Evolutionary conservation across 2,888 invertebrate species (phyloP).

Genomic region (Dasysyrphus tricinctus): DNA sequence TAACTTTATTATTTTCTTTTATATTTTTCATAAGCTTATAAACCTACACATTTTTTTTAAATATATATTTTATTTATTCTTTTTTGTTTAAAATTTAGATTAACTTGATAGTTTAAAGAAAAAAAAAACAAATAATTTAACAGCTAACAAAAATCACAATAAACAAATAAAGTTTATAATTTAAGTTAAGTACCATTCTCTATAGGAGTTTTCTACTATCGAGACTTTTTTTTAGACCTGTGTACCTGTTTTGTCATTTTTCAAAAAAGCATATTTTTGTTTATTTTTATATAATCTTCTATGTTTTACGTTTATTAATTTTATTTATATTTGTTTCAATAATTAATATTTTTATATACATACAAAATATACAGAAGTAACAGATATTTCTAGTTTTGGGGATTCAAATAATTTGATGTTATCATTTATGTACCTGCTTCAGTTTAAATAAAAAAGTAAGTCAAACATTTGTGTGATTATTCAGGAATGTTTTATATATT

Average conservation of each 20-base stretch:
- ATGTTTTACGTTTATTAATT: not conserved
- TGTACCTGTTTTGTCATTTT: not conserved
- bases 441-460: not conserved
- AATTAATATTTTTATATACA: not conserved
- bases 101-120: slow-evolving; percentile 40
- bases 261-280: not conserved
- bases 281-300: not conserved
- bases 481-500: not conserved
- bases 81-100: slow-evolving; percentile 12
- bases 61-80: slow-evolving; percentile 36
- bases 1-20: slow-evolving; percentile 12
- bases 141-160: slow-evolving; percentile 66
- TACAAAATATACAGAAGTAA: slow-evolving; percentile 1
- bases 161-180: slow-evolving; percentile 42
- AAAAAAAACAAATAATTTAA: slow-evolving; percentile 27
- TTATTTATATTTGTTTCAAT: not conserved
- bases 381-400: not conserved
- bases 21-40: slow-evolving; percentile 37
- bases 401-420: not conserved
- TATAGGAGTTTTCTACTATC: slow-evolving; percentile 14
- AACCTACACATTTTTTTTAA: slow-evolving; percentile 34
- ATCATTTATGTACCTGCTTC: not conserved
- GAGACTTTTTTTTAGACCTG: not conserved
- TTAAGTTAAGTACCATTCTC: slow-evolving; percentile 7
- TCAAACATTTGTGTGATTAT: not conserved